Conservation (phyloP, 2,888 invertebrate genomes). For the Spisula solida region DNA sequence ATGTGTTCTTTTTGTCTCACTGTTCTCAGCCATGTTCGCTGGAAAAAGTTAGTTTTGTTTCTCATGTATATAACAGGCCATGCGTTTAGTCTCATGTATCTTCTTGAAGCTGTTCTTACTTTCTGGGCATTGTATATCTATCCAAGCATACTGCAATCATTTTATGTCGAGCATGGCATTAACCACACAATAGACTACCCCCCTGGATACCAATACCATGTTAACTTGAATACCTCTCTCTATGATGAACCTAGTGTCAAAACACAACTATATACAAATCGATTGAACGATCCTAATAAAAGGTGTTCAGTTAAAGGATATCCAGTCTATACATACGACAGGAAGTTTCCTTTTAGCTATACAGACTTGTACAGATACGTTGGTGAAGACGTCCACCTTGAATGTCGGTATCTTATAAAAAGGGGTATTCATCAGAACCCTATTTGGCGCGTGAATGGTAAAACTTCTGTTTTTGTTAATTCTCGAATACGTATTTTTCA, state of each 20-base stretch:
- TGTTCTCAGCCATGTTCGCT: background rate
- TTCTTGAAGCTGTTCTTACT: background rate
- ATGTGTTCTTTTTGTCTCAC: background rate
- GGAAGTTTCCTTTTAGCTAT: background rate
- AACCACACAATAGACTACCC: conserved; percentile 7
- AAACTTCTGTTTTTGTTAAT: background rate
- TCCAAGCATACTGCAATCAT: background rate
- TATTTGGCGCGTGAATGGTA: conserved; percentile 22
- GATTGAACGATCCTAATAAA: background rate
- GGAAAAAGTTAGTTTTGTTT: background rate
- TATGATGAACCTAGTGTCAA: conserved; percentile 17
- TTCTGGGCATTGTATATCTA: background rate
- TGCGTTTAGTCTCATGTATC: conserved; percentile 13
- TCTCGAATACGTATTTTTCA: background rate
- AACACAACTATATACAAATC: background rate
- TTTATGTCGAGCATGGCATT: background rate
- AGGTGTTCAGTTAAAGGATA: background rate
- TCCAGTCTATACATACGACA: background rate
- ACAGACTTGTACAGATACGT: conserved; percentile 14
- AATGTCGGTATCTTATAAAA: background rate
- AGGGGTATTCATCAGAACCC: background rate
- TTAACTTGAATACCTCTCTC: background rate
- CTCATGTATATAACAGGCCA: background rate
- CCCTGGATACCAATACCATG: background rate
- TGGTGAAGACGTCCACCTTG: conserved; percentile 38